Evolutionary conservation across 2,113 vertebrate genomes (phyloP).

Genomic region (Carettochelys insculpta): DNA sequence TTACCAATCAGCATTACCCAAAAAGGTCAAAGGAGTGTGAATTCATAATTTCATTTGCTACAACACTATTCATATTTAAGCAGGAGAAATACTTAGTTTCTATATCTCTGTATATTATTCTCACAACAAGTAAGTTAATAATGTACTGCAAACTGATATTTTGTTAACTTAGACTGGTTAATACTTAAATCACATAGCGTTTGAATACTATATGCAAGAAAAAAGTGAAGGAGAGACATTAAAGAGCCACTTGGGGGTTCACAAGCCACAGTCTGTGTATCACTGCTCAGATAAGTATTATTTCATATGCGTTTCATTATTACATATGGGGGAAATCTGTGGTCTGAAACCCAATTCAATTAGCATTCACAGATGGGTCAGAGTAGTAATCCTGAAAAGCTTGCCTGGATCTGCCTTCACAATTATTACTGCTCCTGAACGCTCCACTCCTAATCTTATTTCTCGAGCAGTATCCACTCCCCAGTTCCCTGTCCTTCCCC

Average conservation of each 20-base stretch:
- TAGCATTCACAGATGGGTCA: background rate
- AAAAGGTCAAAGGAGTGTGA: background rate
- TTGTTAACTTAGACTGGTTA: background rate
- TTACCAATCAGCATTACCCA: background rate
- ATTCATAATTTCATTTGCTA: background rate
- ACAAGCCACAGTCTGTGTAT: background rate
- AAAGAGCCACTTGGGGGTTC: background rate
- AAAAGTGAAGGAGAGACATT: background rate
- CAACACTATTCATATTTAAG: background rate
- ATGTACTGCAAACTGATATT: background rate
- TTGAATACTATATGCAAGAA: background rate
- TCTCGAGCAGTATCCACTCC: fast-evolving
- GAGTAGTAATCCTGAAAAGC: background rate
- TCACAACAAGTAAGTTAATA: background rate
- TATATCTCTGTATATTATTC: background rate
- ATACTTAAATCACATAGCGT: background rate
- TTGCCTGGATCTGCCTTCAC: background rate
- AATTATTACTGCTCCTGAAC: background rate
- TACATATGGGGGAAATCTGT: background rate
- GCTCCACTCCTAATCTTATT: background rate
- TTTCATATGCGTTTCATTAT: background rate
- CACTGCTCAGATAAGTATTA: background rate
- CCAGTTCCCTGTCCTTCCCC: background rate
- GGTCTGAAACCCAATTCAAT: background rate
- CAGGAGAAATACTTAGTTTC: background rate